Base-by-base conservation (phyloP, 2,797 vertebrate species). In the Crax fasciolata region DNA sequence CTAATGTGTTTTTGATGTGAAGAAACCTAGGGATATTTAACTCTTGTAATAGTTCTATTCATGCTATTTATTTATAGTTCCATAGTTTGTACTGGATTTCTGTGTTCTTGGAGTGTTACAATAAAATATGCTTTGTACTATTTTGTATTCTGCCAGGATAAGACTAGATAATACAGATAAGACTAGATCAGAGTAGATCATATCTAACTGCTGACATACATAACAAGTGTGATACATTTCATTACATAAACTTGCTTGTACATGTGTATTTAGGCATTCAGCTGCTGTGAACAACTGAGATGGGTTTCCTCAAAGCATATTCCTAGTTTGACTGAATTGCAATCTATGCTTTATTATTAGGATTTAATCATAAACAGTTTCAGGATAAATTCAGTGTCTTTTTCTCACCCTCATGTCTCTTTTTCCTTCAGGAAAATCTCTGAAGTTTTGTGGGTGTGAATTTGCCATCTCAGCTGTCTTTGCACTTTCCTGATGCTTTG, bases 381-480 rank as follows among this genome's bases (percentile, higher is more conserved):
- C 4, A 48, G n/a, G 28, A 8, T 59, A 39, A 38, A 61, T 82
- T 59, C 4, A 24, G 65, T 68, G 28, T 27, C 25, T 75, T 59
- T 85, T 85, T 73, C 72, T 83, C 52, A 57, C 8, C 4, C 44
- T 75, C 32, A 6, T 88, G 17, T 61, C 38, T 57, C 86, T 14
- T 81, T 77, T 74, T 30, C 71, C 30, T 95, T 63, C 59, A 76
- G 44, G 72, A 87, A 73, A 46, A 57, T 70, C 24, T 76, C 78
- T 0, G 0, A 15, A 89, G 30, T 87, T 75, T 52, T 90, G 46
- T 52, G 67, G 32, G 1, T 30, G 35, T 65, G 84, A 87, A 87
- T 95, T 92, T 94, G 71, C 82, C 7, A 2, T 82, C 74, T 95
- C 91, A 95, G 63, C 78, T 73, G 32, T 73, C 84, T 87, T 73